Conservation (phyloP, 2,888 invertebrate species). For the Metacarcinus magister region DNA sequence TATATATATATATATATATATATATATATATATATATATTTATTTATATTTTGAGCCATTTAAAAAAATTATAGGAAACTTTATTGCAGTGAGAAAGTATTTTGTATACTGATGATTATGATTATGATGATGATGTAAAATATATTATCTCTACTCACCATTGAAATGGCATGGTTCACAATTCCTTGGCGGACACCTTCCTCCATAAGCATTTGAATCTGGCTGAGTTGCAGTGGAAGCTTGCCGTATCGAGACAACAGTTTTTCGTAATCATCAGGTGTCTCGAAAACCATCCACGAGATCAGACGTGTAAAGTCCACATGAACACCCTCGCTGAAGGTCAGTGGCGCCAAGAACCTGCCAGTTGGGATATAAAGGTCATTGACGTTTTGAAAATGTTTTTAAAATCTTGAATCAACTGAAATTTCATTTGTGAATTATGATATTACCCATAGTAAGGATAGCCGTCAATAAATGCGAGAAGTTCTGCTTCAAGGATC, state of each 20-base stretch:
- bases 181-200: conserved; percentile 83
- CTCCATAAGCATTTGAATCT: conserved; percentile 83
- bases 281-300: conserved; percentile 83
- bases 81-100: no score
- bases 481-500: conserved; percentile 76
- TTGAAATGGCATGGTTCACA: conserved; percentile 82
- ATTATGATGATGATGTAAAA: no score
- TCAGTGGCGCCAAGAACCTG: conserved; percentile 84
- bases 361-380: not conserved
- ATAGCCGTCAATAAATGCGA: conserved; percentile 81
- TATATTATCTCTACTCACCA: conserved; percentile 72
- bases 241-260: conserved; percentile 83
- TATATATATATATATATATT: no score
- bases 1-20: no score
- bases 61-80: no score
- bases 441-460: conserved; percentile 79
- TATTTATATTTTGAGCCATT: no score
- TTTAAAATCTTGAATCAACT: not conserved
- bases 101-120: no score
- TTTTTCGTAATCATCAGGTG: conserved; percentile 83
- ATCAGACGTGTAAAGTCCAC: conserved; percentile 83
- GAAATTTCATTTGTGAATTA: not conserved
- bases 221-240: conserved; percentile 84
- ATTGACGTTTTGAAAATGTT: not conserved
- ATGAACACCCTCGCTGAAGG: conserved; percentile 84